These are phyloP conservation scores for Chelonoidis abingdonii DNA, from an alignment of 2,113 vertebrate genomes.

Conservation along the genomic window DNA sequence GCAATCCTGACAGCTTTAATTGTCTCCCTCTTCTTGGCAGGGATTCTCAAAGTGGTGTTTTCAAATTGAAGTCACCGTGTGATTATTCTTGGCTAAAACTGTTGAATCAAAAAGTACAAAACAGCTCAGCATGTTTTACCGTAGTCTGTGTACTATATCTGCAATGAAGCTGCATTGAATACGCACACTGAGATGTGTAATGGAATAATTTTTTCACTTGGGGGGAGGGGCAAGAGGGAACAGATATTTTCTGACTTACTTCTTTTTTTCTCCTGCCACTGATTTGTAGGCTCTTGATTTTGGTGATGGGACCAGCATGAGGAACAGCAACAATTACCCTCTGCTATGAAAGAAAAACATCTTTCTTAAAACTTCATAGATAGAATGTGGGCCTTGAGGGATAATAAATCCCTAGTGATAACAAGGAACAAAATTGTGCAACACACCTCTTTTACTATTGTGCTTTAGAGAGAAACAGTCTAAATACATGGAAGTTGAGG, in stretches of 20 bases:
- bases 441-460: neutral
- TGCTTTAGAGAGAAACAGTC: neutral
- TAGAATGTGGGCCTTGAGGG: neutral
- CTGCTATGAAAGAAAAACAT: neutral
- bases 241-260: fast-evolving
- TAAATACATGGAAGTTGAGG: neutral
- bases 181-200: neutral
- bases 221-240: neutral
- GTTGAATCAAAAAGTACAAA: neutral
- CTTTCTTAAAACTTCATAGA: neutral
- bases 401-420: conserved; percentile 39
- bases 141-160: neutral
- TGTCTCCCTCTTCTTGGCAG: neutral
- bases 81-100: neutral
- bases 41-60: fast-evolving
- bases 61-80: fast-evolving
- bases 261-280: neutral
- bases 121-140: neutral
- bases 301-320: conserved; percentile 21
- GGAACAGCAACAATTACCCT: neutral
- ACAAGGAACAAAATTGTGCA: neutral
- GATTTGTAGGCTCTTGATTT: neutral
- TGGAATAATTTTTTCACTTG: neutral
- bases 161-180: neutral
- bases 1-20: fast-evolving